These are phyloP conservation scores for Neopipo cinnamomea DNA, from an alignment of 2,113 vertebrate genomes.

Conservation along the genomic window DNA sequence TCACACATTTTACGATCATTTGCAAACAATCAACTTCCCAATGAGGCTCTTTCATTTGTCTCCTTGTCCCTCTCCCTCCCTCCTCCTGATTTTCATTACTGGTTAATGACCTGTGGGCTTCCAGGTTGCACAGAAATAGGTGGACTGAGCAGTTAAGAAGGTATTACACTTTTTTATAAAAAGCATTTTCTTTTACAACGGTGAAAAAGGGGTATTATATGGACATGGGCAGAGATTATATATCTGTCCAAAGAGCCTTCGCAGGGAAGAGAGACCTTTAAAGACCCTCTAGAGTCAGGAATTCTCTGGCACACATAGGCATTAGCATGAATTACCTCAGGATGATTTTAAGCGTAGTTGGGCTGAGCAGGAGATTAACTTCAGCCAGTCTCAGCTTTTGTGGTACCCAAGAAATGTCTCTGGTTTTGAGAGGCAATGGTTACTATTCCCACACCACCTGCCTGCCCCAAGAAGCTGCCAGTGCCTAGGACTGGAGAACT, in stretches of 20 bases:
- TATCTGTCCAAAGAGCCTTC: not conserved
- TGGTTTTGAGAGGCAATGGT: not conserved
- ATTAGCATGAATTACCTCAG: not conserved
- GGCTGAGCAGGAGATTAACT: not conserved
- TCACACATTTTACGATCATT: slow-evolving; percentile 28
- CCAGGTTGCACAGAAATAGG: not conserved
- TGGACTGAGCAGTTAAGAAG: not conserved
- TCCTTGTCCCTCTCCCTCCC: not conserved
- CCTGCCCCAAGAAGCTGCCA: not conserved
- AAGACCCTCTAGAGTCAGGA: not conserved
- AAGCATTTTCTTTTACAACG: not conserved
- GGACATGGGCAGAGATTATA: not conserved
- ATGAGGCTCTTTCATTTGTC: not conserved
- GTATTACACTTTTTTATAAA: not conserved
- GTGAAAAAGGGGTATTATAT: not conserved
- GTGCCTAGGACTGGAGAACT: not conserved
- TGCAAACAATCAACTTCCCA: not conserved
- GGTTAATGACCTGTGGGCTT: not conserved
- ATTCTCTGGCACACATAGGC: not conserved
- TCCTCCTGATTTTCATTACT: not conserved
- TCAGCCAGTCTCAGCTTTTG: not conserved
- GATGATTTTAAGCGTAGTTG: not conserved
- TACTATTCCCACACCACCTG: not conserved
- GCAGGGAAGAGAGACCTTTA: not conserved
- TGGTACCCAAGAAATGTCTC: not conserved